phyloP scores from a whole-genome alignment of 2,888 invertebrate genomes.

The Napeogenes inachia region DNA sequence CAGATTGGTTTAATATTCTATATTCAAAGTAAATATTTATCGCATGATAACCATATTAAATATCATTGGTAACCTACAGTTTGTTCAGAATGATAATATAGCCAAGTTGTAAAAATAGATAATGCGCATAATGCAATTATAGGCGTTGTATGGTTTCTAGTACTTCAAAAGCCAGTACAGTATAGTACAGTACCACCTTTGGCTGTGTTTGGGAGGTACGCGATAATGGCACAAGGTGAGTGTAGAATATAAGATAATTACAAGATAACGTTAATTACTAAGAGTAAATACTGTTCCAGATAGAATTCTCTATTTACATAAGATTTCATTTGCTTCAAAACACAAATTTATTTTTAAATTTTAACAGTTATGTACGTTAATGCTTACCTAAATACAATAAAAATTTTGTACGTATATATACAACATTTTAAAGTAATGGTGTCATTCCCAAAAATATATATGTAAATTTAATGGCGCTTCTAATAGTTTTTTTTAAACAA shows the following conservation, averaged over 20 bases:
- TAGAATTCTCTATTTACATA: too few species aligned
- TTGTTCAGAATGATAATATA: conserved; percentile 11
- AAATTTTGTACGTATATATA: too few species aligned
- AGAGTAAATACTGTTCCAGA: conserved; percentile 5
- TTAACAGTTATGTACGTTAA: too few species aligned
- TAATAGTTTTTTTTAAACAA: too few species aligned
- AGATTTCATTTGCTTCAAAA: too few species aligned
- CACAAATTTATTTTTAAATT: too few species aligned
- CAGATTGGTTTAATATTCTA: too few species aligned
- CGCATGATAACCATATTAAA: not conserved
- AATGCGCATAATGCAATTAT: conserved; percentile 52
- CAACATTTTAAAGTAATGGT: too few species aligned
- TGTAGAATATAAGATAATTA: conserved; percentile 29
- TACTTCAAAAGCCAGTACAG: conserved; percentile 38
- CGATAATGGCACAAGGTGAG: conserved; percentile 41
- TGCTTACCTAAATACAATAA: too few species aligned
- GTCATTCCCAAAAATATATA: too few species aligned
- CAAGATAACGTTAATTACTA: conserved; percentile 12
- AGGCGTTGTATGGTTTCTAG: conserved; percentile 42
- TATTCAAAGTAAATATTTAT: not conserved
- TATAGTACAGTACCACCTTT: conserved; percentile 34
- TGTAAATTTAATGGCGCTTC: too few species aligned
- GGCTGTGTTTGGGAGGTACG: conserved; percentile 30
- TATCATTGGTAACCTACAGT: not conserved
- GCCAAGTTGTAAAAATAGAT: conserved; percentile 36